phyloP scores from a whole-genome alignment of 2,888 invertebrate genomes.

The Nephrotoma guestfalica region DNA sequence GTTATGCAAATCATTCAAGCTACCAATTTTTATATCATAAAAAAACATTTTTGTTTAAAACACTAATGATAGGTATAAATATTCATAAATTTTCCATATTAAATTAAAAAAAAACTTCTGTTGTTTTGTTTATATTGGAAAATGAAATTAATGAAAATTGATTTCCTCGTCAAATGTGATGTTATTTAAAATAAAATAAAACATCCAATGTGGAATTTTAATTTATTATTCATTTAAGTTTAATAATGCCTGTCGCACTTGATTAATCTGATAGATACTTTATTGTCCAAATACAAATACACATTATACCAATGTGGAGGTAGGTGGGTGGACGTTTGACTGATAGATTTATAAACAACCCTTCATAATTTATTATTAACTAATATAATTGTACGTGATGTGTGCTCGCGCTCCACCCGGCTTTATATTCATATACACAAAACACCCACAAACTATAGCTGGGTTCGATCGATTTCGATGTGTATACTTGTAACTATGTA shows the following conservation, averaged over 20 bases:
- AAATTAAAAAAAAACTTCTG: neutral
- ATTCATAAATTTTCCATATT: neutral
- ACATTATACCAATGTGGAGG: neutral
- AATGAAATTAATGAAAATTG: neutral
- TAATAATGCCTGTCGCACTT: neutral
- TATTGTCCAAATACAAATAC: neutral
- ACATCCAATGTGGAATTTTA: neutral
- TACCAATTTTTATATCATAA: neutral
- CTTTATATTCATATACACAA: neutral
- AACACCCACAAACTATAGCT: neutral
- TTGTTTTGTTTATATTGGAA: neutral
- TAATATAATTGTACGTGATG: neutral
- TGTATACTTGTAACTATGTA: neutral
- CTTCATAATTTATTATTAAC: neutral
- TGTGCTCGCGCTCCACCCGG: neutral
- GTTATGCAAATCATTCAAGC: neutral
- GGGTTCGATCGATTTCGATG: neutral
- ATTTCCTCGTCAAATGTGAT: neutral
- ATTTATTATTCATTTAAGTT: neutral
- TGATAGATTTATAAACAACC: neutral
- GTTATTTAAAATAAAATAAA: neutral
- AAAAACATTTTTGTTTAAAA: neutral
- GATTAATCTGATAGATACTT: neutral
- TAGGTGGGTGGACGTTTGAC: neutral
- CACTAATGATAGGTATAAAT: neutral